A percentile compares a stretch with the other conserved stretches of the same genome.
These are phyloP conservation scores for Watsonalla binaria DNA, from an alignment of 2,888 invertebrate genomes.

Conservation along the genomic window DNA sequence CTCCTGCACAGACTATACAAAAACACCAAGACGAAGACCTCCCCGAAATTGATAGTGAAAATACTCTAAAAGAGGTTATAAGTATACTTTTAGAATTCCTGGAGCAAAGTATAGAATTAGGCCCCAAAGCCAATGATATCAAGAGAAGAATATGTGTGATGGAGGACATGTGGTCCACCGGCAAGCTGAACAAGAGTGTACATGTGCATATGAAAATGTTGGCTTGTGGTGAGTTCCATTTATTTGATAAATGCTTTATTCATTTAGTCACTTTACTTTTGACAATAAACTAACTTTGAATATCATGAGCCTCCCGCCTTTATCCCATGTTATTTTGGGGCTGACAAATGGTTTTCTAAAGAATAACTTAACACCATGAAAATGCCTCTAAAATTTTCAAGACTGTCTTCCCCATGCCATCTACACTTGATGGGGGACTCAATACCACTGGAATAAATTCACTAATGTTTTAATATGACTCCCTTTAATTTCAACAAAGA, in stretches of 20 bases:
- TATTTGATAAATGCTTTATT: not conserved
- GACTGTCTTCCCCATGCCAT: too few relatives aligned
- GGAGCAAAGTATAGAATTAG: constrained; percentile 56
- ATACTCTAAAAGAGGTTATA: constrained; percentile 50
- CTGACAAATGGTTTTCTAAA: too few relatives aligned
- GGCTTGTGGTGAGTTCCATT: constrained; percentile 65
- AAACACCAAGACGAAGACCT: constrained; percentile 16
- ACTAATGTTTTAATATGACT: too few relatives aligned
- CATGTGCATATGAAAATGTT: constrained; percentile 70
- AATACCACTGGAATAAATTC: too few relatives aligned
- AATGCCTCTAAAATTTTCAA: too few relatives aligned
- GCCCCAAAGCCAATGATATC: constrained; percentile 71
- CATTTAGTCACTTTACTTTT: not conserved
- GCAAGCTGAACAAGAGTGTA: constrained; percentile 71
- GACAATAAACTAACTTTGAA: too few relatives aligned
- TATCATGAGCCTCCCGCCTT: too few relatives aligned
- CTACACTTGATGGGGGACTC: too few relatives aligned
- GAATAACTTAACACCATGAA: too few relatives aligned
- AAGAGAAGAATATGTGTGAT: constrained; percentile 73
- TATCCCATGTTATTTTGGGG: too few relatives aligned
- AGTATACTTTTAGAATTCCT: constrained; percentile 47
- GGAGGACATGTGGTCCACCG: constrained; percentile 78
- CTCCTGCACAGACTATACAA: constrained; percentile 15
- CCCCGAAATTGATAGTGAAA: constrained; percentile 44
- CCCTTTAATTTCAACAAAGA: too few relatives aligned